A percentile compares a stretch with the other conserved stretches of the same genome.
phyloP scores from a whole-genome alignment of 2,797 vertebrate species.

The Chaetodon trifasciatus region DNA sequence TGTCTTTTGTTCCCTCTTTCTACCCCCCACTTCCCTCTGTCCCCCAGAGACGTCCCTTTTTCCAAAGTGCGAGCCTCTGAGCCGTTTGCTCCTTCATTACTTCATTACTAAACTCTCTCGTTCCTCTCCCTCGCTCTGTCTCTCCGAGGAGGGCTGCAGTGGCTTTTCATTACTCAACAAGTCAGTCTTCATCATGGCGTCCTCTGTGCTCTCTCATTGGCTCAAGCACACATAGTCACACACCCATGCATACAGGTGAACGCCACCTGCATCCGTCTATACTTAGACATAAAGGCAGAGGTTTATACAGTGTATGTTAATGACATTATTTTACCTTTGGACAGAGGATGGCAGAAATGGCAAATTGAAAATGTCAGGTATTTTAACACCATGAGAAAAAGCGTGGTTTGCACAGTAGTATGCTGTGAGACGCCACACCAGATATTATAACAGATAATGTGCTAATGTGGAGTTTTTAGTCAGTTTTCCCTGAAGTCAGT shows the following conservation, averaged over 20 bases:
- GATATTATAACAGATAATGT: conserved; percentile 25
- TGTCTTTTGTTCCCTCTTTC: conserved; percentile 35
- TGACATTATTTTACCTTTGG: not conserved
- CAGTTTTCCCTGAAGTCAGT: conserved; percentile 9
- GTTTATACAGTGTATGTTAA: not conserved
- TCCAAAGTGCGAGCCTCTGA: conserved; percentile 62
- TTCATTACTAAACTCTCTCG: conserved; percentile 68
- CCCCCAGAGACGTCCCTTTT: conserved; percentile 41
- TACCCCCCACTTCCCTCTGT: conserved; percentile 4
- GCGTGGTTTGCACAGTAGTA: not conserved
- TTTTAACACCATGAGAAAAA: not conserved
- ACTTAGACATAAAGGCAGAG: not conserved
- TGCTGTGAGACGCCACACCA: not conserved
- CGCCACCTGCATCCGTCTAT: not conserved
- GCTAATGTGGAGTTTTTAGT: conserved; percentile 35
- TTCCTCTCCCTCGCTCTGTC: conserved; percentile 59
- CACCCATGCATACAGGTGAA: conserved; percentile 51
- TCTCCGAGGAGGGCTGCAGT: conserved; percentile 73
- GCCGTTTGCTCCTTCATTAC: conserved; percentile 77
- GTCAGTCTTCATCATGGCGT: conserved; percentile 80
- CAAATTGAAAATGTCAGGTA: not conserved
- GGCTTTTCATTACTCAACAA: conserved; percentile 82
- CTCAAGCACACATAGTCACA: conserved; percentile 39
- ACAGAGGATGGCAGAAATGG: not conserved
- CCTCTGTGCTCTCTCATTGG: conserved; percentile 64